These are phyloP conservation scores for Sarotherodon lohbergeri DNA, from an alignment of 2,113 vertebrate species.

Conservation along the genomic window DNA sequence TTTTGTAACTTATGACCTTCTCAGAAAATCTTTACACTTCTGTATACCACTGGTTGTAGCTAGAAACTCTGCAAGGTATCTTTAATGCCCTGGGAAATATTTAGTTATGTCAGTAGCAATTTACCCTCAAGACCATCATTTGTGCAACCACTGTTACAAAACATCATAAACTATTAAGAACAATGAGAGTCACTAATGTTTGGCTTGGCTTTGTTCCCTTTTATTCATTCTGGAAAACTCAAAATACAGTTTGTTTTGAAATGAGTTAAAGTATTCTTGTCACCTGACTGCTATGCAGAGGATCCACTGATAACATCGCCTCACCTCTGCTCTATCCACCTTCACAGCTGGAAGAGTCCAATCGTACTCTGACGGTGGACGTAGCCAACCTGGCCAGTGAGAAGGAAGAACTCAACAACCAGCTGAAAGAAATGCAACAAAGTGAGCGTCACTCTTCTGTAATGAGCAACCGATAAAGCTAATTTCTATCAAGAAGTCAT, in stretches of 20 bases:
- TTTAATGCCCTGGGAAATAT: not conserved
- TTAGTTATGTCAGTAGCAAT: not conserved
- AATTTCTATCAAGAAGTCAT: not conserved
- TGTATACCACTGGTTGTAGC: not conserved
- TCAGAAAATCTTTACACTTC: not conserved
- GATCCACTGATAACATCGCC: not conserved
- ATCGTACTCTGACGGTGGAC: slow-evolving; percentile 90
- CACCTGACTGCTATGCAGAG: not conserved
- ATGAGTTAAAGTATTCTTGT: not conserved
- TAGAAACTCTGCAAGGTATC: not conserved
- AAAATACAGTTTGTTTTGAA: not conserved
- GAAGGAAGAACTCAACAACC: slow-evolving; percentile 96
- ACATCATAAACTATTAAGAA: not conserved
- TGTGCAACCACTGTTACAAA: not conserved
- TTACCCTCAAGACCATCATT: not conserved
- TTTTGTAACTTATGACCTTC: not conserved
- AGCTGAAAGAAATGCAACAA: slow-evolving; percentile 86
- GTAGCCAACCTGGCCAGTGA: slow-evolving; percentile 93
- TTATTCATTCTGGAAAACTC: not conserved
- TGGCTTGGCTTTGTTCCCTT: not conserved
- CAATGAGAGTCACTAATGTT: not conserved
- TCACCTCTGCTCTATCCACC: not conserved
- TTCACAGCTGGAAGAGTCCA: slow-evolving; percentile 89
- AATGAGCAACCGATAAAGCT: not conserved
- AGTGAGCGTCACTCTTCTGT: slow-evolving; percentile 72